These are phyloP conservation scores for Triplophysa bombifrons DNA, from an alignment of 2,797 vertebrate genomes.

Conservation along the genomic window DNA sequence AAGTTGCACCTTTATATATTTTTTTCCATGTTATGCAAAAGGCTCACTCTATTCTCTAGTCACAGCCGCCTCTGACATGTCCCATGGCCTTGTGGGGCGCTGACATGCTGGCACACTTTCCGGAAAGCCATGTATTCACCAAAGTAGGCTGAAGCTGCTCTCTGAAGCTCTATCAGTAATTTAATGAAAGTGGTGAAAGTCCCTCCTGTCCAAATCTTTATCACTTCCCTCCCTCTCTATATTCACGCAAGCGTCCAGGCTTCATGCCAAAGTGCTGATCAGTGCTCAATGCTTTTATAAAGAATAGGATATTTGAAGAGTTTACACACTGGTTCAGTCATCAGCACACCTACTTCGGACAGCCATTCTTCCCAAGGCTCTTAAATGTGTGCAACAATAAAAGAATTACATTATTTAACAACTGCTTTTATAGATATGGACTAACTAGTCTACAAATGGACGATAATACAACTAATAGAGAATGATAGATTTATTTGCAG, in stretches of 20 bases:
- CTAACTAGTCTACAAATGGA: too few species aligned
- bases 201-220: constrained; percentile 19
- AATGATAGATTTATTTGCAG: too few species aligned
- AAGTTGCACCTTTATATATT: background rate
- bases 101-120: constrained; percentile 13
- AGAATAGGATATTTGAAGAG: constrained; percentile 21
- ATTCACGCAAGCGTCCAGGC: constrained; percentile 18
- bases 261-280: constrained; percentile 18
- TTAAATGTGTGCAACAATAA: too few species aligned
- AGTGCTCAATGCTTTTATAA: constrained; percentile 44
- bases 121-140: constrained; percentile 34
- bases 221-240: constrained; percentile 2
- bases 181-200: constrained; percentile 27
- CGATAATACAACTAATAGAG: too few species aligned
- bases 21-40: background rate
- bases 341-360: background rate
- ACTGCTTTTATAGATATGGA: too few species aligned
- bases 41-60: background rate
- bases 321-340: constrained; percentile 2
- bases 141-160: constrained; percentile 10
- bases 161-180: constrained; percentile 20
- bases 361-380: too few species aligned
- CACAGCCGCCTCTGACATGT: constrained; percentile 5
- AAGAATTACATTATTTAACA: too few species aligned
- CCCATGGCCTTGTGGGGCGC: background rate